Evolutionary conservation across 2,113 vertebrate species (phyloP).

Genomic region (Pygoscelis adeliae): DNA sequence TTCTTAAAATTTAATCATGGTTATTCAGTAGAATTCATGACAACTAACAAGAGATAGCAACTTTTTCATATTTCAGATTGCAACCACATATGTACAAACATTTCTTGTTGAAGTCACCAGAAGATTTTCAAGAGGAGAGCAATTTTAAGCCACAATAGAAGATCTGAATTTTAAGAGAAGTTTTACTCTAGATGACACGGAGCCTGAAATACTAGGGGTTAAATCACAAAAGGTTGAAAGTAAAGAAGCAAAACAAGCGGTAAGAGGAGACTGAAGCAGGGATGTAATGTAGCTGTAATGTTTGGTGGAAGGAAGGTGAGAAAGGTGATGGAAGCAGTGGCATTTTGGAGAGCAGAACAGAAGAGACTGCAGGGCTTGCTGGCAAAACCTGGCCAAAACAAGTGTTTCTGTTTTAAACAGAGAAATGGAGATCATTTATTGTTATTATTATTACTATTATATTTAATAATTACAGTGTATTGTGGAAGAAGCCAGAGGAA

Average conservation of each 20-base stretch:
- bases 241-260: neutral
- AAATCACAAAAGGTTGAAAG: neutral
- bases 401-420: neutral
- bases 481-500: neutral
- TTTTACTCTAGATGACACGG: neutral
- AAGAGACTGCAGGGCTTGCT: neutral
- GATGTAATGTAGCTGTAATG: neutral
- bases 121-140: neutral
- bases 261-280: neutral
- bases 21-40: neutral
- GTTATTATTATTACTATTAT: neutral
- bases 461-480: neutral
- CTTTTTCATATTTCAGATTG: neutral
- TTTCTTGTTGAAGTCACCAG: neutral
- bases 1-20: neutral
- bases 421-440: neutral
- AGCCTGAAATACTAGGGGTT: neutral
- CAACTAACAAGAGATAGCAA: neutral
- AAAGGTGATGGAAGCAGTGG: neutral
- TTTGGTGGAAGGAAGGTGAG: neutral
- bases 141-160: neutral
- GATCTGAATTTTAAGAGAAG: neutral
- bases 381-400: neutral
- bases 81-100: neutral
- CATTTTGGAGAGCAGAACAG: neutral